Conservation (phyloP, 1,140 invertebrate species). For the Euwallacea fornicatus region DNA sequence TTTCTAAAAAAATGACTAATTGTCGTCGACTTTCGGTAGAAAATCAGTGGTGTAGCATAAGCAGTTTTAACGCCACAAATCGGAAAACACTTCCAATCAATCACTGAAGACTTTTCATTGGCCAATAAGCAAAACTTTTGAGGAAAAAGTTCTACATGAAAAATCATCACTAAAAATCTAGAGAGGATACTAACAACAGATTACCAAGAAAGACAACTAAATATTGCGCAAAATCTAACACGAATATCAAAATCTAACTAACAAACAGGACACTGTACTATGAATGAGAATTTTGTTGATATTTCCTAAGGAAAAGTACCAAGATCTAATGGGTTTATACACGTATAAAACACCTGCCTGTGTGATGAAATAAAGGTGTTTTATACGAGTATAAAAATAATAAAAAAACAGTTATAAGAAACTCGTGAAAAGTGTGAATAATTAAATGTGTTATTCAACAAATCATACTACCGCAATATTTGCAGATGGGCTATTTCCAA, state of each 20-base stretch:
- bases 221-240: conserved; percentile 6
- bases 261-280: conserved; percentile 51
- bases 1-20: too few species aligned
- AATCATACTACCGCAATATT: conserved; percentile 58
- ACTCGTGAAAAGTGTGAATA: conserved; percentile 40
- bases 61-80: too few species aligned
- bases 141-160: too few species aligned
- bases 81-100: too few species aligned
- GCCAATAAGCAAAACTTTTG: too few species aligned
- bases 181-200: too few species aligned
- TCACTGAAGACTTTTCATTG: too few species aligned
- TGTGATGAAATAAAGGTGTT: too few species aligned
- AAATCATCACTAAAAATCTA: too few species aligned
- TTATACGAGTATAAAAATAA: conserved; percentile 6
- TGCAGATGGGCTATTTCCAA: conserved; percentile 55
- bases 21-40: too few species aligned
- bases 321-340: conserved; percentile 14
- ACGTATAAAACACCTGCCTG: not conserved
- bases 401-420: conserved; percentile 19
- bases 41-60: too few species aligned
- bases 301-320: conserved; percentile 34
- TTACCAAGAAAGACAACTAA: too few species aligned
- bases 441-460: conserved; percentile 48
- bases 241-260: conserved; percentile 15
- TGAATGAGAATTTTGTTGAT: conserved; percentile 51